Evolutionary conservation across 2,113 vertebrate genomes (phyloP), one percentile per base, ranked within the genome.

Genomic region (Pristiophorus japonicus): DNA sequence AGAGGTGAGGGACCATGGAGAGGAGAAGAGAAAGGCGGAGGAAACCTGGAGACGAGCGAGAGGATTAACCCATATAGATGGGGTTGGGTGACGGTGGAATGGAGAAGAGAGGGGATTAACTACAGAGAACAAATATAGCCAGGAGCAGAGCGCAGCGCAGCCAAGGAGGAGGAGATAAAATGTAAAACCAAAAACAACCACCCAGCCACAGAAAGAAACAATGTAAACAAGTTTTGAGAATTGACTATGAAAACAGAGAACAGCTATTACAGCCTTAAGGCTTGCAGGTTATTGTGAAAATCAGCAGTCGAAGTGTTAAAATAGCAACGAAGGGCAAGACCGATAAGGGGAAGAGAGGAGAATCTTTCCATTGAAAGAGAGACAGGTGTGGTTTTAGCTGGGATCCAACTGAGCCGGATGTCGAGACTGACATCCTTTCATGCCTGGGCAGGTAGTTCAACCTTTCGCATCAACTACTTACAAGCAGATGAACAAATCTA

Each of bases 361-460:
- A 67, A 67, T 20, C 42, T 51, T 87, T 27, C 78, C 42, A 42
- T 20, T 84, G 4, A 93, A 18, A 42, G 55, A 27, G 90, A 63
- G 62, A 93, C 62, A 93, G 59, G 62, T 38, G 63, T 67, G 38
- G 92, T 70, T 94, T 67, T 27, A 30, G 7, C 27, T 94, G 42
- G 42, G 93, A 70, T 66, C 66, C 93, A 34, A 59, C 42, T 34
- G 38, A 94, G 42, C 65, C 45, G 66, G 42, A 45, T 47, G 90
- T 92, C 12, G 4, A 47, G 66, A 94, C 18, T 27, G 42, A 38
- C 66, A 30, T 51, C 65, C 65, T 70, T 94, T 67, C 93, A 51
- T 38, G 91, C 91, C 91, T 94, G 91, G 91, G 91, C 91, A 94
- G 62, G 65, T 70, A 10, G 3, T 73, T 70, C 93, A 27, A 38